Percentiles rank a stretch among this genome's conserved stretches.
Evolutionary conservation across 2,888 invertebrate species (phyloP).

Genomic region (Andrena dorsata): DNA sequence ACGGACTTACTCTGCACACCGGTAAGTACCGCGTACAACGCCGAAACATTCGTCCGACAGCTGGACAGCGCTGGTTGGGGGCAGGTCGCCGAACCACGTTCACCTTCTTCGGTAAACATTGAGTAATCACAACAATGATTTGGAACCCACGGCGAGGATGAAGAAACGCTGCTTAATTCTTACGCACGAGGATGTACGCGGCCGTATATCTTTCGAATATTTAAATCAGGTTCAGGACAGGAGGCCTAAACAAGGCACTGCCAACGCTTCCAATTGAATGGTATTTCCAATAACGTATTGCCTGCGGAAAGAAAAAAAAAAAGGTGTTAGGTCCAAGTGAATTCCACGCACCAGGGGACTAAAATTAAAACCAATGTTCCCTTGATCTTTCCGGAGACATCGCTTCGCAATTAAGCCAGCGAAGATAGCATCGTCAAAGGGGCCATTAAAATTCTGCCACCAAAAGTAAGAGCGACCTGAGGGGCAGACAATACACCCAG

Average conservation of each 20-base stretch:
- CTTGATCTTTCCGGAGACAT: conserved; percentile 26
- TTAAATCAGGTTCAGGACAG: conserved; percentile 6
- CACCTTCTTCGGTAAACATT: not conserved
- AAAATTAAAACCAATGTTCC: not conserved
- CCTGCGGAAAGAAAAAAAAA: not conserved
- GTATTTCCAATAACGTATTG: conserved; percentile 8
- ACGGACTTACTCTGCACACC: conserved; percentile 51
- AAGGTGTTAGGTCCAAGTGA: not conserved
- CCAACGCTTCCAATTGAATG: not conserved
- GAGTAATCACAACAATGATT: not conserved
- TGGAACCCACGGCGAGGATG: not conserved
- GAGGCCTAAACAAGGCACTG: not conserved
- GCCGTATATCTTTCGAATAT: conserved; percentile 4
- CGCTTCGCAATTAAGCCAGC: conserved; percentile 48
- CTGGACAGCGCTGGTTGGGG: not conserved
- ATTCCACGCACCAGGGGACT: not conserved
- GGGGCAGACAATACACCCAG: conserved; percentile 7
- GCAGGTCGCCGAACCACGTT: conserved; percentile 33
- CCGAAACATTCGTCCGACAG: conserved; percentile 12
- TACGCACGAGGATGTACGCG: not conserved
- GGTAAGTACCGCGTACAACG: not conserved
- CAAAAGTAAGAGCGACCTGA: conserved; percentile 2
- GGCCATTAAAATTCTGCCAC: conserved; percentile 13
- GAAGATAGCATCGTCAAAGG: conserved; percentile 9
- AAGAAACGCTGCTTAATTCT: not conserved